phyloP scores from a whole-genome alignment of 2,797 vertebrate species.

The Myripristis jacobus region DNA sequence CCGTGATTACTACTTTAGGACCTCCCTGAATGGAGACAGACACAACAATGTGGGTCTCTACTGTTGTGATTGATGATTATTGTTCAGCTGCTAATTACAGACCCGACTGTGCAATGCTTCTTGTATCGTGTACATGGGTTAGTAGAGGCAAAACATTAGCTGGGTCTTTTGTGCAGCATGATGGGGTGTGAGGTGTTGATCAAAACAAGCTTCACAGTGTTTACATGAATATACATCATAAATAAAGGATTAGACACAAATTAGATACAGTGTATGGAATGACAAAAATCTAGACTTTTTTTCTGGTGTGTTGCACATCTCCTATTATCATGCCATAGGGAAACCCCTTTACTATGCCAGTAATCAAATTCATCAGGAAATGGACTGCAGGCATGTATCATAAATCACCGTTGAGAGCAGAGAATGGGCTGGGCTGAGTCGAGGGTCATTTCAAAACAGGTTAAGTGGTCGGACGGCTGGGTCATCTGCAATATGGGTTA shows the following conservation, averaged over 20 bases:
- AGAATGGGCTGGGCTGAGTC: conserved; percentile 61
- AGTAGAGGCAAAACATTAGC: neutral
- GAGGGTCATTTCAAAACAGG: conserved; percentile 63
- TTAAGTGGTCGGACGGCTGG: conserved; percentile 77
- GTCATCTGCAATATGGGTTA: conserved; percentile 62
- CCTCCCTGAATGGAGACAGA: conserved; percentile 46
- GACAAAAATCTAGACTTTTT: neutral
- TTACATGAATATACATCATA: neutral
- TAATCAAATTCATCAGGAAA: conserved; percentile 72
- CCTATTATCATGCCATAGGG: neutral
- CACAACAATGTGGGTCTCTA: conserved; percentile 33
- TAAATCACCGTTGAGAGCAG: conserved; percentile 77
- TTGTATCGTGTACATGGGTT: conserved; percentile 9
- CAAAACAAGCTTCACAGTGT: neutral
- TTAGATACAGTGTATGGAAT: neutral
- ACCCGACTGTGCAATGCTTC: conserved; percentile 3
- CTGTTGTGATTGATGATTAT: conserved; percentile 71
- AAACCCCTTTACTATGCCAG: conserved; percentile 37
- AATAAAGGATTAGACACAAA: neutral
- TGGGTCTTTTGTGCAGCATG: neutral
- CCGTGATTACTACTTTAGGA: conserved; percentile 72
- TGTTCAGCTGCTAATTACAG: conserved; percentile 56
- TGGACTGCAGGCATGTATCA: conserved; percentile 65
- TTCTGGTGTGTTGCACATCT: neutral
- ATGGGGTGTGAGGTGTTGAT: conserved; percentile 4